Conservation (phyloP, 2,113 vertebrate species). For the Bos indicus region DNA sequence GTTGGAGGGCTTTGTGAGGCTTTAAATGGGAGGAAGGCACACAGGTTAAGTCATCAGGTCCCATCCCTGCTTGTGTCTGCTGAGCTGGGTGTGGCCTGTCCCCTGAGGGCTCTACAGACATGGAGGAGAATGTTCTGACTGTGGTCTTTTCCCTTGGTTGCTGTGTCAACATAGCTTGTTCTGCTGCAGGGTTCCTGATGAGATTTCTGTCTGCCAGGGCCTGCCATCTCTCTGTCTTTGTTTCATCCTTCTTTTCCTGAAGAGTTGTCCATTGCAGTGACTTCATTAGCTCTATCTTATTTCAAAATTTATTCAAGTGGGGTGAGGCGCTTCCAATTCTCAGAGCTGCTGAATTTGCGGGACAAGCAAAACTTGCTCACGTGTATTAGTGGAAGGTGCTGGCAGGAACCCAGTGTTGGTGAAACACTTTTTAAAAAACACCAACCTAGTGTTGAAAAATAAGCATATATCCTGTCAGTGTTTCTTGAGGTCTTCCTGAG, state of each 20-base stretch:
- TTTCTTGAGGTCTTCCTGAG: background rate
- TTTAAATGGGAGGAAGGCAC: background rate
- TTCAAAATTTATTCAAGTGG: background rate
- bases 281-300: background rate
- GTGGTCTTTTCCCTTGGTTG: background rate
- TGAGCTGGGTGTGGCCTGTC: background rate
- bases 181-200: background rate
- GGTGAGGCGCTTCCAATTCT: background rate
- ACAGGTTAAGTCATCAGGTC: background rate
- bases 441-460: background rate
- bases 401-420: background rate
- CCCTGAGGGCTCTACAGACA: background rate
- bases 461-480: background rate
- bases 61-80: background rate
- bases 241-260: background rate
- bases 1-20: background rate
- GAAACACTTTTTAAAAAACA: background rate
- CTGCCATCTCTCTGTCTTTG: background rate
- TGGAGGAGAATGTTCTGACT: background rate
- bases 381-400: background rate
- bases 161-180: background rate
- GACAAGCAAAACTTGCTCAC: background rate
- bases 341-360: background rate
- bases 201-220: background rate
- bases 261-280: background rate